phyloP scores from a whole-genome alignment of 2,888 invertebrate genomes.

The Caenorhabditis angaria region DNA sequence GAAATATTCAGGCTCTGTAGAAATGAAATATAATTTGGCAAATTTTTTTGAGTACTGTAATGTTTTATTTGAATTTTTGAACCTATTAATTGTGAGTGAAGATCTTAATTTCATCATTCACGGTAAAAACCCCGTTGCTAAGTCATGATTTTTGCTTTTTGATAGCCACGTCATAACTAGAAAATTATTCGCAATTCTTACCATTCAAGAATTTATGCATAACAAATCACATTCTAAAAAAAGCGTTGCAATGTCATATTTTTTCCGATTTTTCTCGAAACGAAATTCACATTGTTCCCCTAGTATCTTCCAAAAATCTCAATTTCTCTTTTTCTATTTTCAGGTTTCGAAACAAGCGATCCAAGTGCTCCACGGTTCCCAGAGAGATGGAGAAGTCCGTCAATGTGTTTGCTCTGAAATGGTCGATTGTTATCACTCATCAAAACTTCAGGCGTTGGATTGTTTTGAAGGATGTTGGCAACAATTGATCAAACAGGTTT shows the following conservation, averaged over 20 bases:
- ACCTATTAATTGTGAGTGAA: too few relatives aligned
- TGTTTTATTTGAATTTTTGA: too few relatives aligned
- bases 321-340: background rate
- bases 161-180: too few relatives aligned
- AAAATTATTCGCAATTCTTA: too few relatives aligned
- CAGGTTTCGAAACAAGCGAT: constrained; percentile 50
- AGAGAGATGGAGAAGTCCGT: constrained; percentile 42
- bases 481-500: constrained; percentile 26
- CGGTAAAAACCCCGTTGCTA: too few relatives aligned
- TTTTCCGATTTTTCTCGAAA: background rate
- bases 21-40: background rate
- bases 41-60: background rate
- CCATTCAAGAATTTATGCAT: too few relatives aligned
- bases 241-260: too few relatives aligned
- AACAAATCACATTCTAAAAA: too few relatives aligned
- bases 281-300: background rate
- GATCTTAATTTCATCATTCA: too few relatives aligned
- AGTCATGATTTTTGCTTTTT: too few relatives aligned
- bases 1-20: too few relatives aligned
- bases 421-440: constrained; percentile 52
- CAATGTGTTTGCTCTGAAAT: constrained; percentile 64
- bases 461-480: constrained; percentile 62
- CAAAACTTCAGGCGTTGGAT: constrained; percentile 55
- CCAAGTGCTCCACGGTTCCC: constrained; percentile 50
- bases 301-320: constrained; percentile 3